Evolutionary conservation across 2,113 vertebrate species (phyloP).

Genomic region (Brachirus orientalis): DNA sequence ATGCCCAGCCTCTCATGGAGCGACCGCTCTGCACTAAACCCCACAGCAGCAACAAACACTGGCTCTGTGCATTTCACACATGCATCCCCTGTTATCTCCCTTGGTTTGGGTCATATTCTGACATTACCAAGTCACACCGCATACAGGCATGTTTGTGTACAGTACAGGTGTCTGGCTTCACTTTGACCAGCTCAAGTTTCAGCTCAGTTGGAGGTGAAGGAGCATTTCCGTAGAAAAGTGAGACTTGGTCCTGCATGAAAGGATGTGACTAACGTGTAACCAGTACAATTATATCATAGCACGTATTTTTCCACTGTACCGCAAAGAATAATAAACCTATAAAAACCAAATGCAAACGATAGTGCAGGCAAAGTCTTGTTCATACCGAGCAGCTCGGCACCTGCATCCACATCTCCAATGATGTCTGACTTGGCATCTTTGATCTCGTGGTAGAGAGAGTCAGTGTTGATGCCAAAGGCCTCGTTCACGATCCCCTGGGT

Average conservation of each 20-base stretch:
- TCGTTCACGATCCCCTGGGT: slow-evolving; percentile 98
- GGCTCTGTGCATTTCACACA: slow-evolving; percentile 6
- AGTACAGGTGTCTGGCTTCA: background rate
- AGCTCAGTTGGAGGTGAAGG: background rate
- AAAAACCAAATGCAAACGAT: background rate
- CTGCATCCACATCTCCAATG: slow-evolving; percentile 97
- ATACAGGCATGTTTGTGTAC: background rate
- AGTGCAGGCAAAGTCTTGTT: background rate
- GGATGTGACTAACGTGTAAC: too few species aligned
- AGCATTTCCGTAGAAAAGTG: too few species aligned
- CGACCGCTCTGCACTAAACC: too few species aligned
- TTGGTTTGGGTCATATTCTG: slow-evolving; percentile 4
- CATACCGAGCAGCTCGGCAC: slow-evolving; percentile 94
- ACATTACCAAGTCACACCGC: too few species aligned
- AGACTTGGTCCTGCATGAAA: too few species aligned
- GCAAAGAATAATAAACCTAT: background rate
- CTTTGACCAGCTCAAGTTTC: background rate
- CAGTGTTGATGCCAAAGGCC: slow-evolving; percentile 98
- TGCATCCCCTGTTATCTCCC: slow-evolving; percentile 9
- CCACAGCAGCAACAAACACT: slow-evolving; percentile 33
- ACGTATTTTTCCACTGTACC: background rate
- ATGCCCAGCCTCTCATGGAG: slow-evolving; percentile 32
- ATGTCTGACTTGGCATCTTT: slow-evolving; percentile 95
- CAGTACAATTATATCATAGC: too few species aligned
- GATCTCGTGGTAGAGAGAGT: slow-evolving; percentile 97